Conservation (phyloP, 2,113 vertebrate species). For the Ondatra zibethicus region DNA sequence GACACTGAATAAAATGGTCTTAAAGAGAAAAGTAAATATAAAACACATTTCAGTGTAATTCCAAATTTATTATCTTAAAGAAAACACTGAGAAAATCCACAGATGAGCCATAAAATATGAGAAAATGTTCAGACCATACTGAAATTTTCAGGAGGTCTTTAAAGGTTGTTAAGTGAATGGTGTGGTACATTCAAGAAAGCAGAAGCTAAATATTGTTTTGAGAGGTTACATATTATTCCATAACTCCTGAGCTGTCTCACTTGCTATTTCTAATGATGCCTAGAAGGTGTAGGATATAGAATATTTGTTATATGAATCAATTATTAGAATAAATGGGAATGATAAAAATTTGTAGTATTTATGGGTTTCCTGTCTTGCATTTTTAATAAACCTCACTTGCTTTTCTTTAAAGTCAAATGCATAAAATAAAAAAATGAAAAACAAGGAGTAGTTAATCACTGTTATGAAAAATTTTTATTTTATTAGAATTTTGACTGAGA, state of each 20-base stretch:
- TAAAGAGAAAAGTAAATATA: neutral
- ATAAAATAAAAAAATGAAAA: neutral
- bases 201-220: neutral
- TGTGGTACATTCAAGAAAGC: neutral
- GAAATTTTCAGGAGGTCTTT: neutral
- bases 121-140: neutral
- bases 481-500: neutral
- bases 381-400: neutral
- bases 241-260: neutral
- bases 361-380: neutral
- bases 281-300: neutral
- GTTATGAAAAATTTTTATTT: neutral
- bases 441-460: neutral
- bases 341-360: neutral
- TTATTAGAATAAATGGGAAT: neutral
- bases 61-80: neutral
- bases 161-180: neutral
- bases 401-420: neutral
- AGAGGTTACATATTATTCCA: neutral
- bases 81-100: neutral
- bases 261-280: neutral
- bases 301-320: neutral
- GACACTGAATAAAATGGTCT: neutral
- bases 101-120: neutral
- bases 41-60: neutral